Evolutionary conservation across 2,888 invertebrate genomes (phyloP).

Genomic region (Apoda limacodes): DNA sequence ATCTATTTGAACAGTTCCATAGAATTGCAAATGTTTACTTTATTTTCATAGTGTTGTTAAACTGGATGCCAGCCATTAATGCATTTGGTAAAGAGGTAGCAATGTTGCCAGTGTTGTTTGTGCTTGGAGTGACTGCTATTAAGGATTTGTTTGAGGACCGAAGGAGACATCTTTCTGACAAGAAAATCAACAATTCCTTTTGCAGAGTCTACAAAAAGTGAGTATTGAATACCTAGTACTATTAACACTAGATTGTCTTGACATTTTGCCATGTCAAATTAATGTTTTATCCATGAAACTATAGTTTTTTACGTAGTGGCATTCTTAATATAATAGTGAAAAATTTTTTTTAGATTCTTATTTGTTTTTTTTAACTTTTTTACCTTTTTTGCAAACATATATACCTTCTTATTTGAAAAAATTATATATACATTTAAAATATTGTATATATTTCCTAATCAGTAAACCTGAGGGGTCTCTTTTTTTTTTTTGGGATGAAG

Average conservation of each 20-base stretch:
- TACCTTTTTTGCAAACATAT: too few relatives aligned
- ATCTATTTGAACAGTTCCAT: conserved; percentile 97
- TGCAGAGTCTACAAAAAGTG: conserved; percentile 94
- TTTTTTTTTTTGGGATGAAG: too few relatives aligned
- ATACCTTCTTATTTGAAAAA: too few relatives aligned
- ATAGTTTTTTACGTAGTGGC: too few relatives aligned
- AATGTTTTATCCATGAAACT: too few relatives aligned
- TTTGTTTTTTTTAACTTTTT: too few relatives aligned
- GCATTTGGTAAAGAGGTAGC: conserved; percentile 97
- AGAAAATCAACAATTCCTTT: conserved; percentile 91
- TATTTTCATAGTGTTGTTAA: conserved; percentile 94
- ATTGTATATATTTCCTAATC: too few relatives aligned
- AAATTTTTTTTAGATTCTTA: too few relatives aligned
- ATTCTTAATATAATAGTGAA: too few relatives aligned
- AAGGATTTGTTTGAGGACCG: conserved; percentile 97
- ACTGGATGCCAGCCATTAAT: conserved; percentile 95
- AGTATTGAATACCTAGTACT: conserved; percentile 25
- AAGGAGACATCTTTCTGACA: conserved; percentile 89
- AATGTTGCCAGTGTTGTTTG: conserved; percentile 95
- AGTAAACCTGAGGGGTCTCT: too few relatives aligned
- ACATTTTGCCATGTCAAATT: background rate
- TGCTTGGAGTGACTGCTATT: conserved; percentile 92
- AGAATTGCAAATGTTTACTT: conserved; percentile 98
- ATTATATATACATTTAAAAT: too few relatives aligned
- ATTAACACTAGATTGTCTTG: background rate